Conservation (phyloP, 2,113 vertebrate species). For the Eurypyga helias region DNA sequence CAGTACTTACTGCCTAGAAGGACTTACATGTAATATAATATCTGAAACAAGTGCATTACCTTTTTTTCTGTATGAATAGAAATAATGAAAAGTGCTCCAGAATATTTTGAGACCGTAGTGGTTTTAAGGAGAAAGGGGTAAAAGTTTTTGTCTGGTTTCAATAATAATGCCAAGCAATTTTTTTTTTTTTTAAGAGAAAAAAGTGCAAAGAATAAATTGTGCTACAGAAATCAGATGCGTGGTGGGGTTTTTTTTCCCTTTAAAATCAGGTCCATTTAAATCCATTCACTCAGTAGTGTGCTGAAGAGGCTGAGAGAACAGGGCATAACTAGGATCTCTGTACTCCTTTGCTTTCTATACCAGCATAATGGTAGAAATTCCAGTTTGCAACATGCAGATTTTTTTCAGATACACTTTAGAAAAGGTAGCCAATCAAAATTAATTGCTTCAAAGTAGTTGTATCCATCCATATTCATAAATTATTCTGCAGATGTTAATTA, state of each 20-base stretch:
- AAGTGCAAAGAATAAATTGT: not conserved
- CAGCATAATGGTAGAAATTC: not conserved
- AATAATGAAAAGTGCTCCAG: conserved; percentile 9
- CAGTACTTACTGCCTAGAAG: conserved; percentile 17
- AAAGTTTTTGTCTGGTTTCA: not conserved
- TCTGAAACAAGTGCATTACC: conserved; percentile 21
- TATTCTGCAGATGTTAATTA: not conserved
- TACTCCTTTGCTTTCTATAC: not conserved
- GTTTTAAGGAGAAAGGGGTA: not conserved
- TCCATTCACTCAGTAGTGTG: not conserved
- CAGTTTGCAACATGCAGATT: not conserved
- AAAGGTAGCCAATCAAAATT: not conserved
- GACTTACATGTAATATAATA: not conserved
- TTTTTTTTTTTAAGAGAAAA: not conserved
- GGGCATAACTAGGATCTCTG: not conserved
- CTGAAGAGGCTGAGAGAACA: not conserved
- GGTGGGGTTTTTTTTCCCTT: not conserved
- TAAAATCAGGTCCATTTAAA: not conserved
- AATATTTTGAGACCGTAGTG: not conserved
- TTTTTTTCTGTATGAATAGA: not conserved
- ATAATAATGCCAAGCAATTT: not conserved
- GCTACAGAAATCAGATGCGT: not conserved
- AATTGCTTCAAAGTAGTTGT: not conserved
- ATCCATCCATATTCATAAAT: not conserved
- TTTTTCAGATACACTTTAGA: not conserved